Conservation (phyloP, 2,888 invertebrate species). For the Chrysolina americana region DNA sequence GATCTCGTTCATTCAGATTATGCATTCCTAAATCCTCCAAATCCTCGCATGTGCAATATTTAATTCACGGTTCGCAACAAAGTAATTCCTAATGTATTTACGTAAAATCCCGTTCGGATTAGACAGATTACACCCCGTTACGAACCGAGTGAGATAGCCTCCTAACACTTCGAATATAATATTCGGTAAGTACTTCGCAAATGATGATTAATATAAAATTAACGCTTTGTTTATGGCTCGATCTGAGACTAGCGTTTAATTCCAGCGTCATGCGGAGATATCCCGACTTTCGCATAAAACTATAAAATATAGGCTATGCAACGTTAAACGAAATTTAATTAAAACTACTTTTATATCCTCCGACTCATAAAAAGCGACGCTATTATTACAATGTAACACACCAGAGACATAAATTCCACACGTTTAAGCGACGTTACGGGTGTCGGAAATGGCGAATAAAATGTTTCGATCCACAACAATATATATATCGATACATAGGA, state of each 20-base stretch:
- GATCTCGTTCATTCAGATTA: not conserved
- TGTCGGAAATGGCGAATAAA: slow-evolving; percentile 54
- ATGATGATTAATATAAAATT: slow-evolving; percentile 57
- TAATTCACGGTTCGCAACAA: slow-evolving; percentile 8
- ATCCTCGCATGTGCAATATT: slow-evolving; percentile 30
- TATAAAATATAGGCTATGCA: slow-evolving; percentile 67
- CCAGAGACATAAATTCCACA: slow-evolving; percentile 65
- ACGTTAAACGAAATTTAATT: slow-evolving; percentile 69
- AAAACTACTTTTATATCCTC: slow-evolving; percentile 68
- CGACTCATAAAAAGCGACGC: slow-evolving; percentile 66
- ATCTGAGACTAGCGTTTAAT: slow-evolving; percentile 57
- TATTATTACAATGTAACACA: slow-evolving; percentile 67
- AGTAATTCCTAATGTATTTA: slow-evolving; percentile 17
- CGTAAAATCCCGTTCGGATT: slow-evolving; percentile 2
- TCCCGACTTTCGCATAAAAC: slow-evolving; percentile 62
- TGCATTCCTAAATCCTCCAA: slow-evolving; percentile 28
- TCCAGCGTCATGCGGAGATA: slow-evolving; percentile 57
- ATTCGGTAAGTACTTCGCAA: slow-evolving; percentile 33
- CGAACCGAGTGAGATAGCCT: slow-evolving; percentile 1
- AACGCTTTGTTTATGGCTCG: slow-evolving; percentile 56
- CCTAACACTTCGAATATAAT: slow-evolving; percentile 41
- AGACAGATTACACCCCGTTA: slow-evolving; percentile 5
- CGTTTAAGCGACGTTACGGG: slow-evolving; percentile 59
- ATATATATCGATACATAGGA: slow-evolving; percentile 35
- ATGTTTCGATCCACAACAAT: slow-evolving; percentile 48